phyloP scores from a whole-genome alignment of 2,888 invertebrate genomes.

The Patella pellucida region DNA sequence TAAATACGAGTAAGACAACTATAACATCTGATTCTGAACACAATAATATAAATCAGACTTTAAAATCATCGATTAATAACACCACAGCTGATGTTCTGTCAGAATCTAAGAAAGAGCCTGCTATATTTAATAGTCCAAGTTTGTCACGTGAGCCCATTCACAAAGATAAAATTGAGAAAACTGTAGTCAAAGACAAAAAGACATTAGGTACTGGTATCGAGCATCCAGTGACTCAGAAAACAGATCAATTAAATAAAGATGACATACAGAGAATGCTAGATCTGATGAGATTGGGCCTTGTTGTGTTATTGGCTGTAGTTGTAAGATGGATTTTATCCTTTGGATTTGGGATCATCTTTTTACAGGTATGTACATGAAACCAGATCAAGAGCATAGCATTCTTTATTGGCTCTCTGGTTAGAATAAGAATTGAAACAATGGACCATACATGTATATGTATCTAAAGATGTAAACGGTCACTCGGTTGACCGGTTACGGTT shows the following conservation, averaged over 20 bases:
- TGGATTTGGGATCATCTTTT: constrained; percentile 54
- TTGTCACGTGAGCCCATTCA: not conserved
- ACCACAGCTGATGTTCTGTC: too few species aligned
- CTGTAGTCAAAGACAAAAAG: not conserved
- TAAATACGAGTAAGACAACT: too few species aligned
- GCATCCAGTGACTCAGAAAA: not conserved
- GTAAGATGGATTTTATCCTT: constrained; percentile 47
- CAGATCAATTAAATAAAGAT: not conserved
- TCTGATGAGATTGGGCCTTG: constrained; percentile 47
- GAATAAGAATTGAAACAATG: too few species aligned
- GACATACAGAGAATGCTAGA: constrained; percentile 34
- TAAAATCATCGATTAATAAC: too few species aligned
- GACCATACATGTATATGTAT: too few species aligned
- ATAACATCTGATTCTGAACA: too few species aligned
- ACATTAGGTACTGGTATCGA: not conserved
- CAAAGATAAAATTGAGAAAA: not conserved
- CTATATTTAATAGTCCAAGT: not conserved
- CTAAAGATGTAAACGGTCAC: too few species aligned
- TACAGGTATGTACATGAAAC: constrained; percentile 43
- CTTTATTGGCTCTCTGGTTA: too few species aligned
- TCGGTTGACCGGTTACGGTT: too few species aligned
- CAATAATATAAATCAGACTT: too few species aligned
- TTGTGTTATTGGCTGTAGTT: constrained; percentile 52
- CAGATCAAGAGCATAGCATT: too few species aligned
- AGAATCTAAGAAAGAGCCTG: not conserved